Percentiles rank a stretch among this genome's conserved stretches.
phyloP scores from a whole-genome alignment of 2,888 invertebrate species.

The Thereva unica region DNA sequence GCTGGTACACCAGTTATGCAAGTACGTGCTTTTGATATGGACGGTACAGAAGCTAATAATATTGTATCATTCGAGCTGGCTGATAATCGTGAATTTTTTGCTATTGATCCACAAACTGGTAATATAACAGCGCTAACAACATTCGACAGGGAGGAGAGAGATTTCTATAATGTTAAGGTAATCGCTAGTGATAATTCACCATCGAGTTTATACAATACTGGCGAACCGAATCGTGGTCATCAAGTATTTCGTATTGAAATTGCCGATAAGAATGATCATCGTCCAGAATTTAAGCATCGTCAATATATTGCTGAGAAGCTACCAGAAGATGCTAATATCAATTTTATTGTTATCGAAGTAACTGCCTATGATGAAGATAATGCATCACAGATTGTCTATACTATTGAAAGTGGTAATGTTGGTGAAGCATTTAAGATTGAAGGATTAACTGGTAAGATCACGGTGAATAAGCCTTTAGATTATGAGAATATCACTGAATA shows the following conservation, averaged over 20 bases:
- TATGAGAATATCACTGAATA: constrained; percentile 86
- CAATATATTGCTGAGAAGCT: constrained; percentile 75
- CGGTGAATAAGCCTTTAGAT: constrained; percentile 76
- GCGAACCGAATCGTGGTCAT: constrained; percentile 73
- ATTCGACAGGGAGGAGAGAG: constrained; percentile 85
- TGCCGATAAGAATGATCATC: constrained; percentile 95
- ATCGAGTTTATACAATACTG: constrained; percentile 70
- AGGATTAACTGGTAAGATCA: constrained; percentile 81
- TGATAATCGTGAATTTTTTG: constrained; percentile 72
- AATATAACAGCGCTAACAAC: constrained; percentile 79
- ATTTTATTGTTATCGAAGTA: constrained; percentile 83
- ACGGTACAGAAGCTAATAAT: constrained; percentile 81
- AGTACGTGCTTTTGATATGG: constrained; percentile 80
- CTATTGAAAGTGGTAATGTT: constrained; percentile 83
- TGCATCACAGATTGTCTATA: constrained; percentile 84
- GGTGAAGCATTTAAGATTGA: constrained; percentile 86
- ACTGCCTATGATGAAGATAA: constrained; percentile 87
- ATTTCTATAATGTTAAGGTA: constrained; percentile 87
- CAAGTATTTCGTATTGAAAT: constrained; percentile 89
- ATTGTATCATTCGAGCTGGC: constrained; percentile 78
- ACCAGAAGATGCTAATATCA: constrained; percentile 82
- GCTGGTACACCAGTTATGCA: constrained; percentile 85
- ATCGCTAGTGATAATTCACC: constrained; percentile 89
- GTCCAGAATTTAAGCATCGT: constrained; percentile 81
- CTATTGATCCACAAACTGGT: constrained; percentile 83